Percentiles rank a stretch among this genome's conserved stretches.
Conservation (phyloP, 1,140 invertebrate species). For the Agrilus planipennis region DNA sequence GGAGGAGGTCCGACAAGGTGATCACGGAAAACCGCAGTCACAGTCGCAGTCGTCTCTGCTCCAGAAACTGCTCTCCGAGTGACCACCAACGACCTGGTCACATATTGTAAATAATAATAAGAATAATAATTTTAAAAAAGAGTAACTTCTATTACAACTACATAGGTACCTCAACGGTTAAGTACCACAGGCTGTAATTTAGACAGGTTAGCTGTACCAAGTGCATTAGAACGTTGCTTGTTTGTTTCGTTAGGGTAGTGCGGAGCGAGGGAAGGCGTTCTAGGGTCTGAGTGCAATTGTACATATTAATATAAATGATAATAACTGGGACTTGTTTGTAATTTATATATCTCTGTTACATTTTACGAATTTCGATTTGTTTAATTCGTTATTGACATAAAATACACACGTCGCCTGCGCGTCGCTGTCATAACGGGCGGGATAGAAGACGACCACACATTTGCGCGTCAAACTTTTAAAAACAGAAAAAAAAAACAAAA, state of each 20-base stretch:
- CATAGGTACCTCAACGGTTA: conserved; percentile 35
- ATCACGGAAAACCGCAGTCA: too few relatives aligned
- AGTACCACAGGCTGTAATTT: conserved; percentile 36
- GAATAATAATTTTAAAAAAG: too few relatives aligned
- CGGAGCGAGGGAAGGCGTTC: conserved; percentile 26
- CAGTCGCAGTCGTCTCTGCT: conserved; percentile 56
- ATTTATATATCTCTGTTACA: conserved; percentile 35
- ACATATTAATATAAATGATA: conserved; percentile 24
- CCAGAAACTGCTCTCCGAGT: conserved; percentile 67
- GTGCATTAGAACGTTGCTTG: conserved; percentile 36
- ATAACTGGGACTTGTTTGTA: conserved; percentile 24
- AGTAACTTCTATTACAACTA: conserved; percentile 37
- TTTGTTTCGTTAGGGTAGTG: conserved; percentile 31
- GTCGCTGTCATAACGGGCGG: too few relatives aligned
- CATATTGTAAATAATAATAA: conserved; percentile 26
- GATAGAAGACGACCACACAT: too few relatives aligned
- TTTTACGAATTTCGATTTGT: conserved; percentile 32
- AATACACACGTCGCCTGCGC: conserved; percentile 6
- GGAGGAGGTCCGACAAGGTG: conserved; percentile 55
- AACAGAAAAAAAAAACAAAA: conserved; percentile 8
- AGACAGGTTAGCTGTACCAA: conserved; percentile 37
- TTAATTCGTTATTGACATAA: conserved; percentile 14
- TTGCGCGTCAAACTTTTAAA: not conserved
- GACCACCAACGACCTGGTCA: too few relatives aligned
- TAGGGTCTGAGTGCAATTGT: conserved; percentile 34